Conservation (phyloP, 2,888 invertebrate species). For the Scotopteryx bipunctaria region DNA sequence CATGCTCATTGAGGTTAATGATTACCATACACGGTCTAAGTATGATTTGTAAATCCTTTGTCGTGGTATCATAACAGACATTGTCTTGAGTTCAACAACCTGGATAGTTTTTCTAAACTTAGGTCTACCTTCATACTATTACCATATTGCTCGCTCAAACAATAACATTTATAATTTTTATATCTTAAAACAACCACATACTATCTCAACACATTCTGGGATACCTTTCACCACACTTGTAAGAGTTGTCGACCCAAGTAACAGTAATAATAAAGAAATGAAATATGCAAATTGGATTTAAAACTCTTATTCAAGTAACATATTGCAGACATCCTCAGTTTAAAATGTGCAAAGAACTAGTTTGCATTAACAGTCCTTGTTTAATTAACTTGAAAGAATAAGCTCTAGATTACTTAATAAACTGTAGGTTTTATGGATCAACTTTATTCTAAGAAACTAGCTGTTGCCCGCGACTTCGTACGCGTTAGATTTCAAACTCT, state of each 20-base stretch:
- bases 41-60: conserved; percentile 10
- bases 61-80: conserved; percentile 12
- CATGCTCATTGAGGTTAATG: background rate
- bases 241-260: too few relatives aligned
- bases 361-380: background rate
- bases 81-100: conserved; percentile 7
- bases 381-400: background rate
- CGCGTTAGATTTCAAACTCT: too few relatives aligned
- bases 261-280: too few relatives aligned
- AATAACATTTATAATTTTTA: too few relatives aligned
- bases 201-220: too few relatives aligned
- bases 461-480: too few relatives aligned
- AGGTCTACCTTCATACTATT: background rate
- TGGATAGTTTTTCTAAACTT: background rate
- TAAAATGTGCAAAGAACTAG: background rate
- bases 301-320: conserved; percentile 6
- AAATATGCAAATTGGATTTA: background rate
- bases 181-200: too few relatives aligned
- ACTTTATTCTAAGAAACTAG: too few relatives aligned
- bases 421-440: too few relatives aligned
- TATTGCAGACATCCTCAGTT: background rate
- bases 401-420: too few relatives aligned
- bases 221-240: too few relatives aligned
- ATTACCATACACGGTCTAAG: background rate
- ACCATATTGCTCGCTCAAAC: background rate